A percentile compares a stretch with the other conserved stretches of the same genome.
phyloP scores from a whole-genome alignment of 2,888 invertebrate genomes.

The Caenorhabditis sp. region DNA sequence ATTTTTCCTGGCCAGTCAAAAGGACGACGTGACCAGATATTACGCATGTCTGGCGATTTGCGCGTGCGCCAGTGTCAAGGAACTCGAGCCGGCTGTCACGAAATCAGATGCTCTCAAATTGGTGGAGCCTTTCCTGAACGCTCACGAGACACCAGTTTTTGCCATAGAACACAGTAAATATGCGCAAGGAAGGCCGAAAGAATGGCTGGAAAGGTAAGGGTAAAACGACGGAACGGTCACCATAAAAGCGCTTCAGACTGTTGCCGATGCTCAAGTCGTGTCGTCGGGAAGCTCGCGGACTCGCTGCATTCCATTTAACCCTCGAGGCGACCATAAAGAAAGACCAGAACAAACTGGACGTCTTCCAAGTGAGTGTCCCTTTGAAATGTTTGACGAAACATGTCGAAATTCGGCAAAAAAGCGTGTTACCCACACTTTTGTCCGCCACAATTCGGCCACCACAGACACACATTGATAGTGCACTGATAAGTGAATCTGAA shows the following conservation, averaged over 20 bases:
- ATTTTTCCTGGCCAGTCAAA: slow-evolving; percentile 89
- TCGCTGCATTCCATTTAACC: slow-evolving; percentile 97
- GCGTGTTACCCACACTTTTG: neutral
- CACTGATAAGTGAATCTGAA: slow-evolving; percentile 15
- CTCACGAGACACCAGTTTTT: slow-evolving; percentile 95
- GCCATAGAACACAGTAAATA: slow-evolving; percentile 83
- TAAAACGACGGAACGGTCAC: neutral
- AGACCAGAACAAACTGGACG: slow-evolving; percentile 79
- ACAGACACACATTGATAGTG: slow-evolving; percentile 29
- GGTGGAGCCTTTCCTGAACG: slow-evolving; percentile 95
- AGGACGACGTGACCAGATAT: slow-evolving; percentile 96
- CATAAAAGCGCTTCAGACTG: slow-evolving; percentile 82
- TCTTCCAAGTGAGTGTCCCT: slow-evolving; percentile 70
- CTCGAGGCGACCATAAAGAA: slow-evolving; percentile 99
- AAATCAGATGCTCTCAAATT: slow-evolving; percentile 96
- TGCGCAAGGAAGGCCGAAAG: slow-evolving; percentile 82
- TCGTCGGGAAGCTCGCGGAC: slow-evolving; percentile 93
- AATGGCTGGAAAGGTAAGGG: slow-evolving; percentile 73
- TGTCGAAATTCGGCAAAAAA: slow-evolving; percentile 36
- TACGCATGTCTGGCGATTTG: slow-evolving; percentile 98
- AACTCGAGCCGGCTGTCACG: slow-evolving; percentile 95
- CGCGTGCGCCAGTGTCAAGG: slow-evolving; percentile 82
- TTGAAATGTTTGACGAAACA: slow-evolving; percentile 23
- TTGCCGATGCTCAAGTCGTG: slow-evolving; percentile 95
- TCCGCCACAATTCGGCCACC: slow-evolving; percentile 6